Base-by-base conservation (phyloP, 1,140 invertebrate species). In the Brachionus sp. region DNA sequence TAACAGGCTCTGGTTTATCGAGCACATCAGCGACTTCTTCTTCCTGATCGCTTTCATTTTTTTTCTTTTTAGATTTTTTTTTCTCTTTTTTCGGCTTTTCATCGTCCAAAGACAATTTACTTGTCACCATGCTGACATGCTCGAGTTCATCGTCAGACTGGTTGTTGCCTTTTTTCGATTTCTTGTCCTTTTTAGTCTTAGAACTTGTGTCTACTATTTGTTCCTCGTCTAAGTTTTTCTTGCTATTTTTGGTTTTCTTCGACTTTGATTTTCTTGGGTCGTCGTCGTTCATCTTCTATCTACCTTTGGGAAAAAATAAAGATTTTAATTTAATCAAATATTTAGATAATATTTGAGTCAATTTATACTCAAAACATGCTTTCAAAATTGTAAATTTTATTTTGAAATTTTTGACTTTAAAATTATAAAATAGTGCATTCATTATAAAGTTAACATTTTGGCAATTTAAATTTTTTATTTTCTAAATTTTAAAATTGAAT, bases 321-420 rank as follows among this genome's bases (percentile, higher is more conserved):
- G 44, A 46, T 12, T 46, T 46, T 46, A 12, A 46, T 46, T 2
- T 46, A 2, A 46, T 12, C 44, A 12, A 46, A 46, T 46, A 12
- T 46, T 46, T 66, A 35, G 25, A 13, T 66, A 33, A 33, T n/a
- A 35, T 64, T 64, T 23, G 25, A 66, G 13, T 66, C 12, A 33
- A 66, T 66, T 66, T 66, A 66, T 66, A 66, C 64, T 33, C 3
- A 66, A 66, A 66, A 16, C 64, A 66, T 66, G 64, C 64, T 66
- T 66, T 37, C 13, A 66, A 66, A 46, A 7, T 57, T 23, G 50
- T 16, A 19, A 57, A 57, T 57, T 57, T 57, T 19, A 57, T 57
- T 57, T 25, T 57, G 50, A 57, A 19, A 57, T 57, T 23, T 57
- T 57, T 57, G 1, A 3, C 1, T 2, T 29, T 29, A 29, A 3